phyloP scores from a whole-genome alignment of 2,113 vertebrate species.

The Alaudala cheleensis region DNA sequence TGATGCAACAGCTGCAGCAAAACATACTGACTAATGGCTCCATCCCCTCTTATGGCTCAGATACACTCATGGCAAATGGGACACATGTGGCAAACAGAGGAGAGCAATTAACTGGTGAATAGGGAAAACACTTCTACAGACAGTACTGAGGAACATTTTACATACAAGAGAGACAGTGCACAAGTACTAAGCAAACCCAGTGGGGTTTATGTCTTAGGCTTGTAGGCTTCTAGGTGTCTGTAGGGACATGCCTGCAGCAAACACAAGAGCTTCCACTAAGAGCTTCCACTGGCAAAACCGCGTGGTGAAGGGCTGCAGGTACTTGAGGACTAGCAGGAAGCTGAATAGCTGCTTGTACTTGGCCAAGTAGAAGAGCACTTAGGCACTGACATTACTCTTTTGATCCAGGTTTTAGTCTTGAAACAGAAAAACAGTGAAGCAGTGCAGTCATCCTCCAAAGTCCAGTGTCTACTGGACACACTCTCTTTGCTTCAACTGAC shows the following conservation, averaged over 20 bases:
- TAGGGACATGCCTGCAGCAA: neutral
- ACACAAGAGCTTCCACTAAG: neutral
- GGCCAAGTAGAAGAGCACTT: neutral
- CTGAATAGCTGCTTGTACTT: neutral
- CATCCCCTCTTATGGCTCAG: neutral
- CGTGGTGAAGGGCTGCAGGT: neutral
- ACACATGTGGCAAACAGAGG: neutral
- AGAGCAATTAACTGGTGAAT: neutral
- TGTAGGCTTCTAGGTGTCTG: neutral
- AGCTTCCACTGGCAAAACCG: neutral
- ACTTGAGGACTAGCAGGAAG: neutral
- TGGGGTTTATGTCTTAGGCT: neutral
- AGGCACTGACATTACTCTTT: neutral
- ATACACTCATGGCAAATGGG: neutral
- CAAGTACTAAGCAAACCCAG: neutral
- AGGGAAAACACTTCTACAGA: neutral
- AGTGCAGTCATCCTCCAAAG: neutral
- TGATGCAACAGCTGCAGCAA: neutral
- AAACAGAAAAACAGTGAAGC: neutral
- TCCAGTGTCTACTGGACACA: neutral
- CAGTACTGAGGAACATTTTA: neutral
- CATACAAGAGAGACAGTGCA: fast-evolving
- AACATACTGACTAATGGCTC: neutral
- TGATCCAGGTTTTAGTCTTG: neutral
- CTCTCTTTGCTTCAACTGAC: neutral